Evolutionary conservation across 2,797 vertebrate genomes (phyloP), one percentile per base, ranked within the genome.

Genomic region (Molossus molossus): DNA sequence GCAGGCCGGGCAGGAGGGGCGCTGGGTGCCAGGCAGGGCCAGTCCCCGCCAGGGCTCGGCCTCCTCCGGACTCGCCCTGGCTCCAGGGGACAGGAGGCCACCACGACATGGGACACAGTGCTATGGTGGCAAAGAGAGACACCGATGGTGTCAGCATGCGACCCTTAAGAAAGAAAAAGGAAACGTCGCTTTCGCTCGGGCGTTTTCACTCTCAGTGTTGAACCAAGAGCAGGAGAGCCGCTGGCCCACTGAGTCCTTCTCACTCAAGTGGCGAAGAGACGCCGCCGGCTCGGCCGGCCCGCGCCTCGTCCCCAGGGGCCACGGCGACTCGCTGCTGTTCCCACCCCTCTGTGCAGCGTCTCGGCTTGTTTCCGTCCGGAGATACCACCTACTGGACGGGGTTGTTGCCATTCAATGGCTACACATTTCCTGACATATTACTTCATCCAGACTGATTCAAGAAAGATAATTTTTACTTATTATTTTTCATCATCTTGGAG

Each of bases 361-460:
- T 69, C 33, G 81, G n/a, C 10, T 73, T 57, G 45, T 62, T 70
- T 48, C 21, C 21, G 20, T 62, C 15, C 60, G 75, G 69, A 76
- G 45, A 72, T 20, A 86, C 18, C 37, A 90, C 11, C 25, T 58
- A 80, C 62, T 57, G 57, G 69, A 5, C 79, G 88, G 6, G 25
- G 83, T 91, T 87, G 20, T 37, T 81, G 13, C 60, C 23, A 87
- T 89, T 87, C 20, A 64, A 75, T 53, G 11, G 4, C 25, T 92
- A 33, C 29, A 29, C 10, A 89, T 92, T 84, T 87, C n/a, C 33
- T 45, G 33, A 14, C 6, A 13, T 58, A 7, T 64, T 11, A 77
- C 10, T 9, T 94, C 7, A 45, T 4, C n/a, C 1, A 15, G 40
- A 33, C n/a, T 37, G 20, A 76, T 60, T 82, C 14, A 72, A 48